These are phyloP conservation scores for Apodemus speciosus DNA, from an alignment of 2,113 vertebrate genomes.

Conservation along the genomic window DNA sequence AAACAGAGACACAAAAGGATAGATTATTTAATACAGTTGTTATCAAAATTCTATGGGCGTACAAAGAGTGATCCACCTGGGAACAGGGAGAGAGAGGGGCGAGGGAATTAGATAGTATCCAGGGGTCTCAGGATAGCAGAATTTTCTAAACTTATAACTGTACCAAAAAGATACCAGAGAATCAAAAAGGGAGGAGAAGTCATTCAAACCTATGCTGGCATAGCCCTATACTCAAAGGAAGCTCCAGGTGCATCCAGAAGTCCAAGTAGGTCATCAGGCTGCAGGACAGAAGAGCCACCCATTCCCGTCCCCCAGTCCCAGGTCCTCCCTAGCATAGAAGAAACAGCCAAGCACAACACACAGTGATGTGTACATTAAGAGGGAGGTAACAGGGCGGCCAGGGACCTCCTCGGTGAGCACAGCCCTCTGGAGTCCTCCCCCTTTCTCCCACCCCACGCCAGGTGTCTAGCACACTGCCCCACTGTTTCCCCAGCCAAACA, in stretches of 20 bases:
- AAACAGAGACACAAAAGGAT: neutral
- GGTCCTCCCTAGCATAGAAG: neutral
- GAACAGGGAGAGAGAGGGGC: neutral
- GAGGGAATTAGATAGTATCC: neutral
- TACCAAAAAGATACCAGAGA: neutral
- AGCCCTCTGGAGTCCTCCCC: slow-evolving; percentile 36
- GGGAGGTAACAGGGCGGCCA: neutral
- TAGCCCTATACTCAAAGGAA: neutral
- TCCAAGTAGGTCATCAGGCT: neutral
- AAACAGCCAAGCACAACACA: neutral
- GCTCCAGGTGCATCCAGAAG: neutral
- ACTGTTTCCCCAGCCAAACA: slow-evolving; percentile 66
- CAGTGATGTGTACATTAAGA: neutral
- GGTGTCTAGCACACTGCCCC: slow-evolving; percentile 64
- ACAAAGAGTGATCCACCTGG: neutral
- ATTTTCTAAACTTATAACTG: neutral
- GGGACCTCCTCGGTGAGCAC: neutral
- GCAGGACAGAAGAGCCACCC: neutral
- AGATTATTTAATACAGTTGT: neutral
- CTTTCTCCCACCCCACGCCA: slow-evolving; percentile 56
- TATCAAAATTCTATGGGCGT: neutral
- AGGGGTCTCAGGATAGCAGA: neutral
- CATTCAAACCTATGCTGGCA: neutral
- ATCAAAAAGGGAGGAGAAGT: too few relatives aligned
- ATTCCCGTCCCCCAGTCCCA: neutral